Evolutionary conservation across 2,113 vertebrate species (phyloP).

Genomic region (Odobenus rosmarus): DNA sequence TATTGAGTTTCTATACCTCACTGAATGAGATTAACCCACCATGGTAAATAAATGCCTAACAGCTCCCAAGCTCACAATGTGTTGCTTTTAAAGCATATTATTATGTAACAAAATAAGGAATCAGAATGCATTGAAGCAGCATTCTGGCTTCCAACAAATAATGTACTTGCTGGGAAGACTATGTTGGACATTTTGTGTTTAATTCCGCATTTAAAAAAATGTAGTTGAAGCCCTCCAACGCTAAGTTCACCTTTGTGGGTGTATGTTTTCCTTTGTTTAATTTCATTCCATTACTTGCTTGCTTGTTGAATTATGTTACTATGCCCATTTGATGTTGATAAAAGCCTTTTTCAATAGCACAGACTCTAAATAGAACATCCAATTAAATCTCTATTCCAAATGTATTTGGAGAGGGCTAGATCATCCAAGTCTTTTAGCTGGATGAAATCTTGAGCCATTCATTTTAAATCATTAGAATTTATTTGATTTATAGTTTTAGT

Average conservation of each 20-base stretch:
- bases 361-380: conserved; percentile 52
- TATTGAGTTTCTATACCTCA: conserved; percentile 88
- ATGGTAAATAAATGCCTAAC: conserved; percentile 87
- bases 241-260: conserved; percentile 78
- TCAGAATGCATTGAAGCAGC: conserved; percentile 64
- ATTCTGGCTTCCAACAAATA: conserved; percentile 72
- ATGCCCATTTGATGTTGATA: conserved; percentile 55
- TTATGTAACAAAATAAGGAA: conserved; percentile 75
- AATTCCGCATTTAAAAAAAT: conserved; percentile 74
- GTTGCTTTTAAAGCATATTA: conserved; percentile 81
- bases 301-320: conserved; percentile 63
- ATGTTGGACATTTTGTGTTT: conserved; percentile 81
- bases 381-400: conserved; percentile 61
- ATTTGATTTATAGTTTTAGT: conserved; percentile 50
- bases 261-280: conserved; percentile 75
- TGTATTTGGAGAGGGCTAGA: conserved; percentile 40
- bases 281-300: conserved; percentile 62
- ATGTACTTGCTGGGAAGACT: conserved; percentile 72
- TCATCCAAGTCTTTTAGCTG: conserved; percentile 23
- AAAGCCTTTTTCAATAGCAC: conserved; percentile 62
- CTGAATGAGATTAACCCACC: conserved; percentile 89
- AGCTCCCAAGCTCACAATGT: conserved; percentile 80
- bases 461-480: conserved; percentile 53
- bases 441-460: background rate
- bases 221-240: conserved; percentile 73